Base-by-base conservation (phyloP, 1,140 invertebrate species). In the Scaptomyza montana region DNA sequence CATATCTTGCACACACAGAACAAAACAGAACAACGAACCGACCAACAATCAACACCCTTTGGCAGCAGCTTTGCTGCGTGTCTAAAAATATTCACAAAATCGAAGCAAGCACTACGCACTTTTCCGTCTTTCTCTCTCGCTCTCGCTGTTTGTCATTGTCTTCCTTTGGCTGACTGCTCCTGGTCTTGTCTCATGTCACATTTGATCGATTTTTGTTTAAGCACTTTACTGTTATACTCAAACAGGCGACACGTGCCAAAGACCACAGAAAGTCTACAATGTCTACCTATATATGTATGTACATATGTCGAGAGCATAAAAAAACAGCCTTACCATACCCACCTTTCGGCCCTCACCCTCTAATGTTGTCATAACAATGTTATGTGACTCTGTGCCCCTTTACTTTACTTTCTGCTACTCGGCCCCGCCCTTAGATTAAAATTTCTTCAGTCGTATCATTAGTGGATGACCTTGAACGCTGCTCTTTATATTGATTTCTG, bases 131-230 rank as follows among this genome's bases (percentile, higher is more conserved):
- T 12, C 53, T 49, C 36, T 43, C 8, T 21, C n/a, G 7, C n/a
- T 21, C 28, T 49, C 28, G 12, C 43, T 46, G 6, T 53, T 16
- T 60, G 9, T 7, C 13, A 5, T 0, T 8, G 2, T 60, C 47
- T 53, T 21, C 41, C 19, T 41, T 46, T 59, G 33, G 21, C 21
- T n/a, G 12, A n/a, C 39, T n/a, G 39, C 39, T 77, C 66, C 39
- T 36, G 33, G 39, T 61, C 50, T 53, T 76, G 36, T n/a, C 46
- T 19, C 51, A 47, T 61, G 47, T 53, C 49, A 53, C 49, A 71
- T 74, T 80, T 77, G 81, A 85, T 86, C 82, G 82, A 86, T 86
- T 86, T 81, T 81, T 45, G 41, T 69, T 21, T 75, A 45, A 36
- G 47, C 69, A 73, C 59, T 57, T 61, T 73, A 68, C 68, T 51